Evolutionary conservation across 2,797 vertebrate species (phyloP).

Genomic region (Caiman crocodilus): DNA sequence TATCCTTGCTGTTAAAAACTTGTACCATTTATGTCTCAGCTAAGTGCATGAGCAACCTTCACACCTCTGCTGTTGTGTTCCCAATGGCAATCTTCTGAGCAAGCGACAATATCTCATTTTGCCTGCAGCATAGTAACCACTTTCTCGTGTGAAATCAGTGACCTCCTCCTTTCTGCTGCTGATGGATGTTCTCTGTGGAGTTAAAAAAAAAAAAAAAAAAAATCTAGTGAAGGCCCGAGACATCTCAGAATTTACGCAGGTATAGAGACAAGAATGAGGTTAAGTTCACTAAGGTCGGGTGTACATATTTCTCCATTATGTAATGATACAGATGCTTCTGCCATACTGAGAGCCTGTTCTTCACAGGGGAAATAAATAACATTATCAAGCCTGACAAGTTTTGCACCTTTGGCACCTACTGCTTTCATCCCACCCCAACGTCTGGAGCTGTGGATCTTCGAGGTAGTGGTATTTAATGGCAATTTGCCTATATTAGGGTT

Average conservation of each 20-base stretch:
- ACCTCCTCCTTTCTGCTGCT: not conserved
- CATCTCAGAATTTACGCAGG: not conserved
- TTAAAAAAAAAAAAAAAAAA: not conserved
- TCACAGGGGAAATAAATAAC: not conserved
- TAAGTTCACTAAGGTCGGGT: not conserved
- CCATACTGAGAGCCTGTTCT: not conserved
- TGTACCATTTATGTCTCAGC: not conserved
- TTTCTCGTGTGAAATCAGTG: not conserved
- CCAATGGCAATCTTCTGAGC: not conserved
- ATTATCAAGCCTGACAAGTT: accelerated
- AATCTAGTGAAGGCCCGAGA: not conserved
- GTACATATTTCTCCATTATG: not conserved
- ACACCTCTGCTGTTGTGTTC: not conserved
- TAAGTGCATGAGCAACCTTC: not conserved
- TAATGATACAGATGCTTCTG: not conserved
- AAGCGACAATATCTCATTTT: not conserved
- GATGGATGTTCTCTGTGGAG: not conserved
- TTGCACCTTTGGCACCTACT: not conserved
- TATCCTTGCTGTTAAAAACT: not conserved
- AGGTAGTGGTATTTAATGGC: not conserved
- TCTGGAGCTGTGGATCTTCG: accelerated
- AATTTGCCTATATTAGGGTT: no score
- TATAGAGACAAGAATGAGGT: not conserved
- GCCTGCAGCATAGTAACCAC: not conserved
- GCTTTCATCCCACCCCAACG: accelerated